Evolutionary conservation across 2,797 vertebrate species (phyloP), one percentile per base, ranked within the genome.

Genomic region (Oryzias sinensis): DNA sequence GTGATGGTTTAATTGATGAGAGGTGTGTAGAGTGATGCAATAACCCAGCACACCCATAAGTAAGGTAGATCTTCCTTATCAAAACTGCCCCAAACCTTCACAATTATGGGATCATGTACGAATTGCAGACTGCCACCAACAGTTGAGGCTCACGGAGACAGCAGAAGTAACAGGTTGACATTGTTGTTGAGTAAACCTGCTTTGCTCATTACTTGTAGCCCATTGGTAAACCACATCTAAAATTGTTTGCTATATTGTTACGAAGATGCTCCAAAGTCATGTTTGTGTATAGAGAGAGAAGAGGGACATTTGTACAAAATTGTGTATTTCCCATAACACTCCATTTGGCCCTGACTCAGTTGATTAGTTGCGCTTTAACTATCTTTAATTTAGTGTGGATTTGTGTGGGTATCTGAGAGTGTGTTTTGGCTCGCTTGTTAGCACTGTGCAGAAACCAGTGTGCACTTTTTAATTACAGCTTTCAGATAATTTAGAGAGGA

Each of bases 381-480:
- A 65, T 68, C 62, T 81, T 62, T 76, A 78, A 79, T 83, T 78
- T 70, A 69, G 44, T 78, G 68, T 65, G 54, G 17, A 57, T 62
- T 49, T 70, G 62, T 49, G 65, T 57, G 46, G 59, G 64, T 59
- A 55, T 56, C 17, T 25, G 16, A 56, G 56, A 69, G 73, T 68
- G 63, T 27, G 17, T 79, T 71, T 78, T 72, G 64, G 74, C 62
- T 66, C 47, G 65, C 77, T 83, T 80, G 70, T 83, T 87, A 83
- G 80, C 67, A 52, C 71, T 52, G 58, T 61, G 72, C 72, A 54
- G 74, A 76, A 76, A 76, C 68, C 65, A 69, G 78, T 75, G 78
- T 77, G 68, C 80, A 81, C 72, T 86, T 89, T 88, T 89, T 88
- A 86, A 88, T 88, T 86, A 88, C 82, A 81, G 76, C 77, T 78